A percentile compares a stretch with the other conserved stretches of the same genome.
phyloP scores from a whole-genome alignment of 2,797 vertebrate genomes.

The Myiotriccus ornatus region DNA sequence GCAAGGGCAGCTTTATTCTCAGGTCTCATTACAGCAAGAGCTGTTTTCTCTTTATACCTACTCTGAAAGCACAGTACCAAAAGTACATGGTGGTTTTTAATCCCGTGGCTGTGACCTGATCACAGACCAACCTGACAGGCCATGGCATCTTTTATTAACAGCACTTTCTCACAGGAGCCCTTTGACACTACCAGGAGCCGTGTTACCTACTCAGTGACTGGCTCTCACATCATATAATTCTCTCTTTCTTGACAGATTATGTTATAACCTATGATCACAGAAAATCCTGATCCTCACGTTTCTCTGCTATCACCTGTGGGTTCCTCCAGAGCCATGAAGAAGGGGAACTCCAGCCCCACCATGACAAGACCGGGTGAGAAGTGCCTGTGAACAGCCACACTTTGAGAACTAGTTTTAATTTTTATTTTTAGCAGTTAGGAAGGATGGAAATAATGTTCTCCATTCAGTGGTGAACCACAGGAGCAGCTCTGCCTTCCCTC shows the following conservation, averaged over 20 bases:
- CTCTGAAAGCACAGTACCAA: background rate
- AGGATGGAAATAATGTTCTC: background rate
- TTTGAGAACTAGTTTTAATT: background rate
- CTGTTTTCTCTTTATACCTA: background rate
- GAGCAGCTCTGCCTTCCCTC: background rate
- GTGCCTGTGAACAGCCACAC: slow-evolving; percentile 2
- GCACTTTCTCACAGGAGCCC: background rate
- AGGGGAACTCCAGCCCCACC: slow-evolving; percentile 37
- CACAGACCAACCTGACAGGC: background rate
- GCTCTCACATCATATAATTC: slow-evolving; percentile 58
- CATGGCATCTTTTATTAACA: background rate
- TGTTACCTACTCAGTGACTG: background rate
- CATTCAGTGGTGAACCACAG: background rate
- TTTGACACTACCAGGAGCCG: background rate
- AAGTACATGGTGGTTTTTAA: background rate
- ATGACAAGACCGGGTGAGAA: slow-evolving; percentile 53
- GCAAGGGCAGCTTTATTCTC: background rate
- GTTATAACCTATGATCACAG: slow-evolving; percentile 64
- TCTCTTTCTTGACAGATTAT: slow-evolving; percentile 68
- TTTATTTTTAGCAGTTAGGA: background rate
- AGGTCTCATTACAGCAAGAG: background rate
- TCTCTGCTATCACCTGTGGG: slow-evolving; percentile 56
- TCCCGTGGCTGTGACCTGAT: background rate
- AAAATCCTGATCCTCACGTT: slow-evolving; percentile 49
- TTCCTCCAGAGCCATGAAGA: slow-evolving; percentile 36